Evolutionary conservation across 2,113 vertebrate genomes (phyloP).

Genomic region (Buteo buteo): DNA sequence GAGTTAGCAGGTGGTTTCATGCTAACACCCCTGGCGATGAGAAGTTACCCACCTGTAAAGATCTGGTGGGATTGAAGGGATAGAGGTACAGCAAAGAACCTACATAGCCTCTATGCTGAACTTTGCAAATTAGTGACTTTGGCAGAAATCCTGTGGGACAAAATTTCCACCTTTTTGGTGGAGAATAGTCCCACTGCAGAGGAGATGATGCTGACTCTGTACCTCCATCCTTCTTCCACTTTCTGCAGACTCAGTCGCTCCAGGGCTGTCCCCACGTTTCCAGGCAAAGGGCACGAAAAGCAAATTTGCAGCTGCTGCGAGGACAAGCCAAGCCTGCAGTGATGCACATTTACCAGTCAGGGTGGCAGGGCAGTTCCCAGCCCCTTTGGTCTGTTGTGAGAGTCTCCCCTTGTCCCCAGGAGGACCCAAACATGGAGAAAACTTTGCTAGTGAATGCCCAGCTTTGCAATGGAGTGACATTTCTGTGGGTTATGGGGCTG

Average conservation of each 20-base stretch:
- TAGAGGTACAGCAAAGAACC: not conserved
- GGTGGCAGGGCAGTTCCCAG: not conserved
- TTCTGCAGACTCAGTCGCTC: not conserved
- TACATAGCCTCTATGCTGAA: not conserved
- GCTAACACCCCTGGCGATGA: not conserved
- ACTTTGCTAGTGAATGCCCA: not conserved
- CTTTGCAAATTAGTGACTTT: not conserved
- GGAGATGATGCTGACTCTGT: not conserved
- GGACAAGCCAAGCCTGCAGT: not conserved
- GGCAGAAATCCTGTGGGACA: not conserved
- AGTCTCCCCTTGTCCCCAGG: not conserved
- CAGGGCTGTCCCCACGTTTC: not conserved
- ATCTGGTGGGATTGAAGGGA: not conserved
- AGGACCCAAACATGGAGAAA: not conserved
- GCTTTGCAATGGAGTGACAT: not conserved
- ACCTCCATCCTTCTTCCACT: not conserved
- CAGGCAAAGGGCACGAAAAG: not conserved
- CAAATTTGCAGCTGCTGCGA: not conserved
- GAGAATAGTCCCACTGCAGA: not conserved
- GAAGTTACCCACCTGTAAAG: not conserved
- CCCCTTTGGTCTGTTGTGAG: not conserved
- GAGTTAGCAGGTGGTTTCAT: not conserved
- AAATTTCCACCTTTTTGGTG: not conserved
- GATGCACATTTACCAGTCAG: not conserved
- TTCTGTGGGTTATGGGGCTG: not conserved